Conservation (phyloP, 2,797 vertebrate genomes). For the Triplophysa bombifrons region DNA sequence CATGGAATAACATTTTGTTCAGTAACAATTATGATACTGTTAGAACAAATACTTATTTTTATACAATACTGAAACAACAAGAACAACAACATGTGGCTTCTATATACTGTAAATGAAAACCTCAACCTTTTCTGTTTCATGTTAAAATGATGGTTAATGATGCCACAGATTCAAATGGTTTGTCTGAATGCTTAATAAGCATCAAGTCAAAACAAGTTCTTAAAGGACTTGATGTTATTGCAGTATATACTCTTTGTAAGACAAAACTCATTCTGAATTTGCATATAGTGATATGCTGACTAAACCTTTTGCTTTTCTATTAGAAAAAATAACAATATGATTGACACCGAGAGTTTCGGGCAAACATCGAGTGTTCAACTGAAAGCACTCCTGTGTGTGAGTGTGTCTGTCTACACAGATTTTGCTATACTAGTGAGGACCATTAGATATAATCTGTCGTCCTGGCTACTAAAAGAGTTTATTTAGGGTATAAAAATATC, state of each 20-base stretch:
- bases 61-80: neutral
- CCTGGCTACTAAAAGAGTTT: too few species aligned
- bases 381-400: neutral
- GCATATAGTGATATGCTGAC: constrained; percentile 24
- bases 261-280: constrained; percentile 28
- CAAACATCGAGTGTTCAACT: neutral
- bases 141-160: constrained; percentile 30
- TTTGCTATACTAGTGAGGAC: neutral
- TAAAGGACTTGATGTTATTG: constrained; percentile 12
- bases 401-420: too few species aligned
- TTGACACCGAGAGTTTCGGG: constrained; percentile 35
- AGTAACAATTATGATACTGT: neutral
- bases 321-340: constrained; percentile 16
- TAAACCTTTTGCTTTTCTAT: constrained; percentile 16
- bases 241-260: constrained; percentile 2
- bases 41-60: neutral
- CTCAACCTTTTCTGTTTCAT: constrained; percentile 30
- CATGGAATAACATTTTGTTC: neutral
- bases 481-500: neutral
- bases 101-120: constrained; percentile 35
- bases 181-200: neutral
- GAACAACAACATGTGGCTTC: constrained; percentile 12
- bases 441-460: neutral
- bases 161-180: constrained; percentile 7
- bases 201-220: constrained; percentile 28